Evolutionary conservation across 2,797 vertebrate species (phyloP).

Genomic region (Pangasius sanitwongsei): DNA sequence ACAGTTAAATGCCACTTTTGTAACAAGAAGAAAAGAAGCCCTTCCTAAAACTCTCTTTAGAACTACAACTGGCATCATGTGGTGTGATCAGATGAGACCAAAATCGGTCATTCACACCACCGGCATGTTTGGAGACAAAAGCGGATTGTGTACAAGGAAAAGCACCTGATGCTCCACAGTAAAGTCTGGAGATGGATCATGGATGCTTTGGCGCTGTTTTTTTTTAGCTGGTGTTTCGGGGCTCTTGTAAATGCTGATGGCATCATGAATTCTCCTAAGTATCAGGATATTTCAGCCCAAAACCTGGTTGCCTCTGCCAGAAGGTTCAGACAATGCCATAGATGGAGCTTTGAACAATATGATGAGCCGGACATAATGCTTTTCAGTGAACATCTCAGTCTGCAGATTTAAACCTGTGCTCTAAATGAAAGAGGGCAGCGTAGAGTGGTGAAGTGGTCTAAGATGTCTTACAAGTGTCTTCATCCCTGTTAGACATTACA

Average conservation of each 20-base stretch:
- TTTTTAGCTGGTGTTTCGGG: background rate
- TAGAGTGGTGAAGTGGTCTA: background rate
- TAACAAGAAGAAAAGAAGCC: too few species aligned
- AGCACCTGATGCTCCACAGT: background rate
- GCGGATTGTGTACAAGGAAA: background rate
- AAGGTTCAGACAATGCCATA: background rate
- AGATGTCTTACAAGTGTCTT: background rate
- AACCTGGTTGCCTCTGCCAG: background rate
- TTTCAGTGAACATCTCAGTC: background rate
- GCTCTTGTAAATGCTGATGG: background rate
- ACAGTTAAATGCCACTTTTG: too few species aligned
- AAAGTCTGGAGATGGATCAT: background rate
- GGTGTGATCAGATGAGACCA: background rate
- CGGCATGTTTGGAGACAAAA: background rate
- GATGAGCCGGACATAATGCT: background rate
- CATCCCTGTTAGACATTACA: background rate
- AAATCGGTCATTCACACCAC: background rate
- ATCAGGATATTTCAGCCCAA: background rate
- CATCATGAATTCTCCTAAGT: background rate
- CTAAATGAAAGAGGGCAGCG: background rate
- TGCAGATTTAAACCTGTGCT: background rate
- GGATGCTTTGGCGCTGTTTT: background rate
- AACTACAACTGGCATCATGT: background rate
- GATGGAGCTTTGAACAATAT: background rate
- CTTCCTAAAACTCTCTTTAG: background rate